Conservation (phyloP, 2,113 vertebrate species). For the Zosterops borbonicus region DNA sequence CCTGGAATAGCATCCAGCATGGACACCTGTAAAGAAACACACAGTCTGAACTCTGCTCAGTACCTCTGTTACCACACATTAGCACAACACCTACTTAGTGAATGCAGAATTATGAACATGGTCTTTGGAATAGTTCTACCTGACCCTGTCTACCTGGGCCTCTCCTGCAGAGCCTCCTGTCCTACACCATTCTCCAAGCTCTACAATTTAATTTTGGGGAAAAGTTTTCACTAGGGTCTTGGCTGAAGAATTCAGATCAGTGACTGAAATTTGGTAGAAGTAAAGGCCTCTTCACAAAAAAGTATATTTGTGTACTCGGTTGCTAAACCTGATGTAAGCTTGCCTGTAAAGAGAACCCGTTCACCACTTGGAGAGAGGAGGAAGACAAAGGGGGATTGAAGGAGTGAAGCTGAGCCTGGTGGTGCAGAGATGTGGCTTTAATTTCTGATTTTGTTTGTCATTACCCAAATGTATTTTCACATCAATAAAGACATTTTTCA, state of each 20-base stretch:
- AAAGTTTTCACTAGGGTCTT: background rate
- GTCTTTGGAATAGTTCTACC: background rate
- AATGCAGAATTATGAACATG: rapidly evolving
- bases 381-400: rapidly evolving
- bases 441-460: background rate
- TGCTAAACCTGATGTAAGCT: background rate
- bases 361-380: rapidly evolving
- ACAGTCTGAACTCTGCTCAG: background rate
- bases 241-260: background rate
- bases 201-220: background rate
- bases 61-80: background rate
- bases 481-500: background rate
- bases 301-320: background rate
- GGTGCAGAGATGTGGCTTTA: background rate
- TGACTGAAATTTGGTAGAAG: background rate
- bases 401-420: background rate
- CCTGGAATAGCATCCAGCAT: conserved; percentile 91
- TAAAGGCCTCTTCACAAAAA: background rate
- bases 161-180: background rate
- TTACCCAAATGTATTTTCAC: background rate
- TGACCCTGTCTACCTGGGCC: background rate
- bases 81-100: background rate
- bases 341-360: background rate
- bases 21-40: conserved; percentile 78
- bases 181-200: background rate